A percentile compares a stretch with the other conserved stretches of the same genome.
Evolutionary conservation across 2,113 vertebrate genomes (phyloP).

Genomic region (Ranitomeya imitator): DNA sequence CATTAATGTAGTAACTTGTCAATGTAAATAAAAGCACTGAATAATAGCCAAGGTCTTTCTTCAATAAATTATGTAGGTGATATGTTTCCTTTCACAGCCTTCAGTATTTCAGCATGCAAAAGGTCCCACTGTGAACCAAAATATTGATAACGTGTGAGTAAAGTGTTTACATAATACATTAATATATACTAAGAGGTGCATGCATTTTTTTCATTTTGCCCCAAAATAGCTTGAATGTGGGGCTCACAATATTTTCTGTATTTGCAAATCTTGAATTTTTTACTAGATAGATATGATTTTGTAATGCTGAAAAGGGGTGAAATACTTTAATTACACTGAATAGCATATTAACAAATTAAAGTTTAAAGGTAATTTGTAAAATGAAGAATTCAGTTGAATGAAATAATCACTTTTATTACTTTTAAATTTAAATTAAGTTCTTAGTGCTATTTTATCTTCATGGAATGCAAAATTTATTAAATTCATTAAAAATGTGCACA

Average conservation of each 20-base stretch:
- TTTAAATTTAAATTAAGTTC: slow-evolving; percentile 32
- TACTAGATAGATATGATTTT: not conserved
- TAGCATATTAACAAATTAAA: not conserved
- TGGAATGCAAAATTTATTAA: slow-evolving; percentile 39
- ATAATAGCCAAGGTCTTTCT: no score
- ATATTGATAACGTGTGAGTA: no score
- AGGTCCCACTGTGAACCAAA: no score
- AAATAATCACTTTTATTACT: slow-evolving; percentile 35
- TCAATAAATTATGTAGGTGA: no score
- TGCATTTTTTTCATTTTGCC: not conserved
- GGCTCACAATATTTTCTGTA: not conserved
- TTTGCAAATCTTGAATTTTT: not conserved
- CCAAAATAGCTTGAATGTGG: not conserved
- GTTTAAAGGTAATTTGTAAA: slow-evolving; percentile 9
- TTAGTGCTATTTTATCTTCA: slow-evolving; percentile 31
- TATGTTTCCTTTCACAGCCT: no score
- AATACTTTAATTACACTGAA: not conserved
- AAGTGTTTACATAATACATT: no score
- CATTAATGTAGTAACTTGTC: no score
- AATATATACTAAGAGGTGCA: not conserved
- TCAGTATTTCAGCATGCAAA: no score
- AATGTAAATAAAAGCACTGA: no score
- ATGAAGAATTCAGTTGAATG: slow-evolving; percentile 11
- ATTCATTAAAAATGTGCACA: slow-evolving; percentile 31
- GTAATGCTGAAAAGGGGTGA: not conserved